Base-by-base conservation (phyloP, 2,888 invertebrate genomes). In the Therioaphis trifolii region DNA sequence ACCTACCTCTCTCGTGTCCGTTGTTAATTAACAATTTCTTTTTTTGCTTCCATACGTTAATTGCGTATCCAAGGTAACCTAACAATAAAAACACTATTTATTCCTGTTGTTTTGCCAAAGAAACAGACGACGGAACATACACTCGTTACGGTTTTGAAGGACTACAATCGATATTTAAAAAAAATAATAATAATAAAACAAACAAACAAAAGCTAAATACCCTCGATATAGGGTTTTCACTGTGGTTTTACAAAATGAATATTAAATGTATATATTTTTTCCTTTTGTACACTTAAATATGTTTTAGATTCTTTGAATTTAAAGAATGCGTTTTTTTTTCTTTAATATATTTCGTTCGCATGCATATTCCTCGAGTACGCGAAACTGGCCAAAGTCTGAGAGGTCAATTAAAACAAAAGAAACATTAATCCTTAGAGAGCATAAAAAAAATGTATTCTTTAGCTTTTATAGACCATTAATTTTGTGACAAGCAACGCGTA, bases 11-110 rank as follows among this genome's bases (percentile, higher is more conserved):
- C 63, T 77, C 78, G 78, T 79, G 78, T 79, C 55, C 78, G 14
- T 69, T 79, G 66, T 79, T 68, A 79, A 79, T 79, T 79, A 79
- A 69, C n/a, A 68, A 55, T 79, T 68, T 52, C 21, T 21, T 63
- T 52, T 49, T 63, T 77, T 18, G 24, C 40, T 40, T 27, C 18
- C 7, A 55, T 69, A 66, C 55, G 21, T 24, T 77, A 75, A 29
- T 78, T n/a, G 35, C 52, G 78, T 79, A 52, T 52, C 40, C 68
- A 79, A 79, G 78, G 68, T 55, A 27, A 79, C 78, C 52, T 18
- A 69, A 79, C 52, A 69, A 55, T 79, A 79, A 77, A 77, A 77
- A 77, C 77, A 77, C 63, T 35, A 35, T 66, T 66, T 11, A 21
- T 35, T 63, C 49, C 4, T 49, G 49, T 66, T 66, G 49, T 77